phyloP scores from a whole-genome alignment of 2,888 invertebrate species.

The Catonia carolina region DNA sequence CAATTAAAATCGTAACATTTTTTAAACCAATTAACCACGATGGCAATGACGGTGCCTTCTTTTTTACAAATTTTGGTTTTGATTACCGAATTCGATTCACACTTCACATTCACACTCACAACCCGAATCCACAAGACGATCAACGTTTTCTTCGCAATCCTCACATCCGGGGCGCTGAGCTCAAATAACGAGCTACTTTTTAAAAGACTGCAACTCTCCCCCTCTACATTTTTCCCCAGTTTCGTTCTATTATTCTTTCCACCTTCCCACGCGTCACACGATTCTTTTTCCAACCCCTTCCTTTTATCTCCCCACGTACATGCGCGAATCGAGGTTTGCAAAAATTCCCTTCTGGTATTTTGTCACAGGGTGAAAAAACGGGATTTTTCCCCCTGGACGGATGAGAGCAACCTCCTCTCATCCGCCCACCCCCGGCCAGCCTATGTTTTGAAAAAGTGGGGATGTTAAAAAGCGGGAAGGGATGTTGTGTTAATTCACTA shows the following conservation, averaged over 20 bases:
- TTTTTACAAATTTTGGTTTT: too few species aligned
- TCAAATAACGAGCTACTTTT: conserved; percentile 26
- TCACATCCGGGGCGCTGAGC: conserved; percentile 20
- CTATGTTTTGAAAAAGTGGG: conserved; percentile 23
- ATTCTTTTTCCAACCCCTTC: conserved; percentile 9
- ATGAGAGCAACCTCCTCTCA: neutral
- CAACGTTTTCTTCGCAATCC: conserved; percentile 20
- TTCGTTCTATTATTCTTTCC: conserved; percentile 11
- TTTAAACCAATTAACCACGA: too few species aligned
- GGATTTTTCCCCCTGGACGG: conserved; percentile 16
- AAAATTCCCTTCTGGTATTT: conserved; percentile 19
- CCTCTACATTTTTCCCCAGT: conserved; percentile 9
- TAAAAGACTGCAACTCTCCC: conserved; percentile 26
- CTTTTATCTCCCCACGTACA: conserved; percentile 18
- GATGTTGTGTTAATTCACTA: conserved; percentile 26
- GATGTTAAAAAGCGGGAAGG: conserved; percentile 25
- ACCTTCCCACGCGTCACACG: neutral
- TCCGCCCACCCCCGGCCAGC: conserved; percentile 13
- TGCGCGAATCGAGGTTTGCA: conserved; percentile 19
- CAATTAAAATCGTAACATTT: too few species aligned
- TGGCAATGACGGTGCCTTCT: too few species aligned
- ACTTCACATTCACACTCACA: too few species aligned
- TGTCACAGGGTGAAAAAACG: conserved; percentile 23
- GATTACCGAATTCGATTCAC: too few species aligned
- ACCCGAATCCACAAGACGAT: too few species aligned